A percentile compares a stretch with the other conserved stretches of the same genome.
These are phyloP conservation scores for Myopa tessellatipennis DNA, from an alignment of 2,888 invertebrate species.

Conservation along the genomic window DNA sequence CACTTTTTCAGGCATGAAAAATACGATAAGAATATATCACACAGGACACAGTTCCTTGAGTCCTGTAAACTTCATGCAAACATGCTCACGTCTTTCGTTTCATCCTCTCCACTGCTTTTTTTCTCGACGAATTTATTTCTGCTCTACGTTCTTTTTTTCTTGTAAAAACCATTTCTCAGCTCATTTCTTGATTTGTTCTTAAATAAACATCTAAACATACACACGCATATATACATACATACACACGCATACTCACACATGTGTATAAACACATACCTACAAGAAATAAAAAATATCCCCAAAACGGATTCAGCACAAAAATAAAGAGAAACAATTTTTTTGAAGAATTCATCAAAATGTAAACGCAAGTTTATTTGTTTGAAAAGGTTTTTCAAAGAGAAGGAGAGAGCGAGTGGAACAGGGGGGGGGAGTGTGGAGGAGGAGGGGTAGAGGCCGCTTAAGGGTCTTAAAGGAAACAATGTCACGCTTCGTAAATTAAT, in stretches of 20 bases:
- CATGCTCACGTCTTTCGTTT: too few relatives aligned
- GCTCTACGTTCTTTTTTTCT: neutral
- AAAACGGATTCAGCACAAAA: neutral
- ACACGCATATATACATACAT: conserved; percentile 4
- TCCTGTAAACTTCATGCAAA: too few relatives aligned
- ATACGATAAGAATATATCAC: too few relatives aligned
- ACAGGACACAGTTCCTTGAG: too few relatives aligned
- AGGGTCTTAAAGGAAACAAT: neutral
- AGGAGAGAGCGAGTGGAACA: too few relatives aligned
- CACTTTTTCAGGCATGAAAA: too few relatives aligned
- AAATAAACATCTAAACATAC: neutral
- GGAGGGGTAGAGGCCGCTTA: too few relatives aligned
- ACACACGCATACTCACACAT: conserved; percentile 6
- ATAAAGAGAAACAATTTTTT: neutral
- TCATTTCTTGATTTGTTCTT: conserved; percentile 50
- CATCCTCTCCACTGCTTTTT: too few relatives aligned
- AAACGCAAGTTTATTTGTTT: too few relatives aligned
- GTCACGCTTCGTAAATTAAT: conserved; percentile 11
- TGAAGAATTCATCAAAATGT: neutral
- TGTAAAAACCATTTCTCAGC: conserved; percentile 53
- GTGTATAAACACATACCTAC: neutral
- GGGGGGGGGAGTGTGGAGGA: too few relatives aligned
- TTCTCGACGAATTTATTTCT: neutral
- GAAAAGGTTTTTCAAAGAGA: too few relatives aligned
- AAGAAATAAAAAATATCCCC: neutral